Base-by-base conservation (phyloP, 2,113 vertebrate genomes). In the Atractosteus spatula region DNA sequence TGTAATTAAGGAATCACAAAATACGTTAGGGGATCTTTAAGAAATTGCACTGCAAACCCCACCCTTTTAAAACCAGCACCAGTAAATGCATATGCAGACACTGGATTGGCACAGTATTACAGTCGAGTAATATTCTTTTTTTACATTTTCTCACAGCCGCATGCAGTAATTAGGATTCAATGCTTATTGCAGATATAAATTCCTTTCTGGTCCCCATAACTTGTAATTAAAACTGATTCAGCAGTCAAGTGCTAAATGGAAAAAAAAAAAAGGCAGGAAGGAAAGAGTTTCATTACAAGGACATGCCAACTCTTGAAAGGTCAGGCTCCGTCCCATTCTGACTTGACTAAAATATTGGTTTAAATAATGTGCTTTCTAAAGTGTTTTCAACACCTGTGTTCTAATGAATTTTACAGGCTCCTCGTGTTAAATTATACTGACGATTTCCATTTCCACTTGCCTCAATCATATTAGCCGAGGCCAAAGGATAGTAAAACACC, bases 401-500 rank as follows among this genome's bases (percentile, higher is more conserved):
- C n/a, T 72, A 72, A 72, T 72, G 54, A 57, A 72, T 72, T 66
- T 41, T 89, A 87, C 77, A 86, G 79, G 82, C 78, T 77, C 43
- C 70, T 80, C 87, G 88, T 91, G 87, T 89, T 88, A 90, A 89
- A 93, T 89, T 86, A 84, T 82, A 72, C 83, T 89, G 91, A 90
- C 90, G 86, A 90, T 91, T 87, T 89, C 87, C 78, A 92, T 92
- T 90, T 86, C 88, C 87, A 83, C 74, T 85, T 78, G 81, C 80
- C 85, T 90, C 88, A 83, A 86, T 92, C 90, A 90, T 86, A 91
- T 90, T 90, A 91, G 83, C 86, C 88, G 82, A 90, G 90, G 88
- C 79, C 90, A 85, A 90, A 89, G 86, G 84, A 82, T 70, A 83
- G 80, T 86, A 84, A 91, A 87, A 87, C 87, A 89, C 84, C 87